phyloP scores from a whole-genome alignment of 2,797 vertebrate genomes.

The Acipenser ruthenus region DNA sequence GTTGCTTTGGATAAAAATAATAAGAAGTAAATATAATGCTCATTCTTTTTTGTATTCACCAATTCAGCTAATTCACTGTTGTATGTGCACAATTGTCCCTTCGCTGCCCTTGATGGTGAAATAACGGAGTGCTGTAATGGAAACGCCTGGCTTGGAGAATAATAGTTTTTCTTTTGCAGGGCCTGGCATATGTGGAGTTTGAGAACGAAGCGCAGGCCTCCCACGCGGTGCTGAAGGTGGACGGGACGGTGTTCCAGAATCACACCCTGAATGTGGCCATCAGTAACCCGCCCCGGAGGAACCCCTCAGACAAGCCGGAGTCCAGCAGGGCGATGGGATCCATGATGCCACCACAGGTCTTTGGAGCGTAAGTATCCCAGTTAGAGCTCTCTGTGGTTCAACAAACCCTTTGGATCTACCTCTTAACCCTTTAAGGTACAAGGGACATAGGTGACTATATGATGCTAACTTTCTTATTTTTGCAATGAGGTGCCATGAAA shows the following conservation, averaged over 20 bases:
- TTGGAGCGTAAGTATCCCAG: conserved; percentile 74
- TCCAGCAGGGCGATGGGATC: conserved; percentile 33
- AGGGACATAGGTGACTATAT: too few relatives aligned
- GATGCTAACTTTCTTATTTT: too few relatives aligned
- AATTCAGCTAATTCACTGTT: too few relatives aligned
- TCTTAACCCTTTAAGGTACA: too few relatives aligned
- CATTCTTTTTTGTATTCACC: not conserved
- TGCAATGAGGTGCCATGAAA: too few relatives aligned
- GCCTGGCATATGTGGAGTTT: conserved; percentile 91
- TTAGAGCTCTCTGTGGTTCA: not conserved
- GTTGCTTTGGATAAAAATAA: too few relatives aligned
- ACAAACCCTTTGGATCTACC: not conserved
- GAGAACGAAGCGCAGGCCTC: conserved; percentile 80
- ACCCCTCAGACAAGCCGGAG: conserved; percentile 49
- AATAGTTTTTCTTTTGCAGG: conserved; percentile 50
- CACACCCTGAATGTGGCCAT: conserved; percentile 84
- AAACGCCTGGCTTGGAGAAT: not conserved
- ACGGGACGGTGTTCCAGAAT: conserved; percentile 68
- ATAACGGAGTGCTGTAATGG: not conserved
- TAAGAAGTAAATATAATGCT: too few relatives aligned
- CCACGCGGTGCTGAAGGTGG: conserved; percentile 85
- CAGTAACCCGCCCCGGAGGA: conserved; percentile 86
- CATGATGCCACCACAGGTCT: conserved; percentile 54
- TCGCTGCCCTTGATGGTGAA: conserved; percentile 1
- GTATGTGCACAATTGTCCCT: not conserved